A percentile compares a stretch with the other conserved stretches of the same genome.
phyloP scores from a whole-genome alignment of 2,113 vertebrate species.

The Phalacrocorax pelagicus region DNA sequence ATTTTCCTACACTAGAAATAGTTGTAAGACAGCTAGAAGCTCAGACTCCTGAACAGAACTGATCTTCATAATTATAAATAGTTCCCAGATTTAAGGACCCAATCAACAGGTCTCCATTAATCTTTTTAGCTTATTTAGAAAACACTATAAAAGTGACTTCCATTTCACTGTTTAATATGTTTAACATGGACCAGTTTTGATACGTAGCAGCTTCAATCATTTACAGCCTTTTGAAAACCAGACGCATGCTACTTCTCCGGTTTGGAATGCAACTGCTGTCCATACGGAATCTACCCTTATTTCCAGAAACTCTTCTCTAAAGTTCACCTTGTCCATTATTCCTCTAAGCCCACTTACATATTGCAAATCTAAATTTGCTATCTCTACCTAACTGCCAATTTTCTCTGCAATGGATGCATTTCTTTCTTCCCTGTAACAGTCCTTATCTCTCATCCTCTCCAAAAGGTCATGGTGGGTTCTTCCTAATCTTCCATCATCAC shows the following conservation, averaged over 20 bases:
- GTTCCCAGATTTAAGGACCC: not conserved
- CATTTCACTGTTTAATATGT: not conserved
- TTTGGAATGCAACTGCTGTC: not conserved
- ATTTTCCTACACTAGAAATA: not conserved
- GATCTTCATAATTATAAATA: not conserved
- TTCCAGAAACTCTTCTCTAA: not conserved
- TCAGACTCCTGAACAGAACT: not conserved
- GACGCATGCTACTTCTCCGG: not conserved
- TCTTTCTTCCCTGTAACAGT: not conserved
- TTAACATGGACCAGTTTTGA: not conserved
- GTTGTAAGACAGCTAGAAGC: not conserved
- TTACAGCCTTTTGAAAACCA: not conserved
- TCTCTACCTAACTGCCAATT: not conserved
- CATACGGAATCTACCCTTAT: not conserved
- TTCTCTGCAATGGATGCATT: not conserved
- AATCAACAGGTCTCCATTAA: not conserved
- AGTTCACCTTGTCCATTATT: not conserved
- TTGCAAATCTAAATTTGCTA: not conserved
- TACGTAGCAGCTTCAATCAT: rapidly evolving
- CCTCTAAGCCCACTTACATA: not conserved
- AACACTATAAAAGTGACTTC: not conserved
- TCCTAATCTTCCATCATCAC: not conserved
- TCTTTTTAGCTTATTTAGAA: not conserved
- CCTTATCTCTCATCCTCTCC: not conserved
- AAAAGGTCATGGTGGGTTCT: not conserved